Evolutionary conservation across 2,113 vertebrate species (phyloP).

Genomic region (Hypanus sabinus): DNA sequence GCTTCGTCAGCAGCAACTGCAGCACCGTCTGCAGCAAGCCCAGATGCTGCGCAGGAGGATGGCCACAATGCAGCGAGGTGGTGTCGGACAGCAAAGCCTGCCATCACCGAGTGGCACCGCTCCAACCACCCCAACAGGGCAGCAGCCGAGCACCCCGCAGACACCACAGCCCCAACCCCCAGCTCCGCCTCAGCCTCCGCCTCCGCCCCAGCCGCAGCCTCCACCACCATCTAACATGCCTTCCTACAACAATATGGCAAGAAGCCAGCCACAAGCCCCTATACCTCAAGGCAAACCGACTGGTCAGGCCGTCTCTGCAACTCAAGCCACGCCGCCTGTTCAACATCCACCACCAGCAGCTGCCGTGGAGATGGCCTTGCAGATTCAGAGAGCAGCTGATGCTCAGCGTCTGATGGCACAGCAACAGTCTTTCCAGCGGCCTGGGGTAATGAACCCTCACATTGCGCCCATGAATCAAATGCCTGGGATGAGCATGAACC

Average conservation of each 20-base stretch:
- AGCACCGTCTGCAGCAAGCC: constrained; percentile 90
- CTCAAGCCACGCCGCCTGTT: constrained; percentile 54
- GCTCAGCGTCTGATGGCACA: constrained; percentile 92
- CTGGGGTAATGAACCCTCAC: constrained; percentile 68
- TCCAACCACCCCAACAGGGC: constrained; percentile 74
- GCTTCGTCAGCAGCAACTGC: constrained; percentile 88
- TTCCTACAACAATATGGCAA: constrained; percentile 53
- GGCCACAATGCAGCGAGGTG: constrained; percentile 90
- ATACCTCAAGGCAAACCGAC: constrained; percentile 67
- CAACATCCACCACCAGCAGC: constrained; percentile 81
- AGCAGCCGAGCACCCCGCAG: constrained; percentile 80
- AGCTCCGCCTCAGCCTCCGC: constrained; percentile 50
- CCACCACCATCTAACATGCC: constrained; percentile 59
- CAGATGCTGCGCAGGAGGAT: constrained; percentile 92
- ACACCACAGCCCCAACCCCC: constrained; percentile 67
- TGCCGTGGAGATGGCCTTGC: constrained; percentile 95
- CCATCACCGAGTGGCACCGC: constrained; percentile 78
- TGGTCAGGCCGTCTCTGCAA: constrained; percentile 61
- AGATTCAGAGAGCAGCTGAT: constrained; percentile 90
- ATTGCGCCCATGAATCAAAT: constrained; percentile 71
- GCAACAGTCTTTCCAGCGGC: constrained; percentile 77
- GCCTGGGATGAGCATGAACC: constrained; percentile 72
- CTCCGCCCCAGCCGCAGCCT: constrained; percentile 58
- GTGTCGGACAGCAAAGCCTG: constrained; percentile 68
- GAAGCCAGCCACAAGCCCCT: constrained; percentile 55